Base-by-base conservation (phyloP, 2,888 invertebrate genomes). In the Nomada hirtipes region DNA sequence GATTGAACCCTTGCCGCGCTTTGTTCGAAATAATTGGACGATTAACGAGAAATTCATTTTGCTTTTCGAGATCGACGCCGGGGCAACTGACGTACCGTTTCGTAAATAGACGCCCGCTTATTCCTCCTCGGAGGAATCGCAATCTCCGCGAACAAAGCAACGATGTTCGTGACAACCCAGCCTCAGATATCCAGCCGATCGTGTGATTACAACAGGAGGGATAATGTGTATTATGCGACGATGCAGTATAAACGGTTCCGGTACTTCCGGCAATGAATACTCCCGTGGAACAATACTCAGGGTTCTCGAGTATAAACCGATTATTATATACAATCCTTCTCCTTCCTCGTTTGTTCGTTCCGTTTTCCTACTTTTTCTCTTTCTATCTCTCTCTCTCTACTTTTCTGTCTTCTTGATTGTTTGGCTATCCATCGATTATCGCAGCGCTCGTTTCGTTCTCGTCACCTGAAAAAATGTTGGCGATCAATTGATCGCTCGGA, bases 201-300 rank as follows among this genome's bases (percentile, higher is more conserved):
- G 83, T 78, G 53, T 82, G 78, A 82, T 83, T 82, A 83, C 76
- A 82, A 67, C 64, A 50, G 81, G 59, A 64, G 64, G 69, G 80
- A 81, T 83, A 83, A 83, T 82, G 78, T 78, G 83, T 82, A 82
- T 82, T 83, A 82, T 82, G 71, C 82, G 70, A 11, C 63, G 60
- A 70, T 77, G 82, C 83, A 69, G 78, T 71, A 60, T 74, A 78
- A 83, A 77, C 59, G 78, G 68, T 74, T 57, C 67, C 71, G 63
- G 61, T 73, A 82, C 76, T 82, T 65, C 64, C 68, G 64, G 69
- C 57, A 73, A 70, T 73, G 82, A 70, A 83, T 82, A 74, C 82
- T 74, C 59, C 59, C 57, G 60, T 26, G 53, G 52, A 60, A 83
- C 83, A 83, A 82, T 82, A 36, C 57, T 20, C 20, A 36, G 59